phyloP scores from a whole-genome alignment of 2,888 invertebrate species.

The Rapana venosa region DNA sequence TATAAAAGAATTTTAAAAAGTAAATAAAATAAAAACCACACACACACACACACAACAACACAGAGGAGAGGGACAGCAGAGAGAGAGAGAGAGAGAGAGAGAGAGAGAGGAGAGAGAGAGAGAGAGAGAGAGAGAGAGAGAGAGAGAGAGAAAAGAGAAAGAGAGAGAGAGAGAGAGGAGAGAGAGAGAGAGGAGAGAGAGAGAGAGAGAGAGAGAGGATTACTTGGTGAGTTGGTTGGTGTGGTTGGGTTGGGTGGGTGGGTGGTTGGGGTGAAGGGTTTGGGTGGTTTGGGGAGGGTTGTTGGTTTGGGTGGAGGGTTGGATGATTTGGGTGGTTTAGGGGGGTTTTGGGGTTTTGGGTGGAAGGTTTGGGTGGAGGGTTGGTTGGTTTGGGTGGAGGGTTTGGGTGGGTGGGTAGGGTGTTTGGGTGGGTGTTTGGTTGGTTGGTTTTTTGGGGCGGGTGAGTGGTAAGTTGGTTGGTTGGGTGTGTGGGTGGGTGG shows the following conservation, averaged over 20 bases:
- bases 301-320: background rate
- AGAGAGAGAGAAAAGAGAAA: background rate
- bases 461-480: too few relatives aligned
- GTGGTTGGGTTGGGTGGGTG: too few relatives aligned
- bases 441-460: too few relatives aligned
- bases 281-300: too few relatives aligned
- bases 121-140: background rate
- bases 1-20: background rate
- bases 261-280: too few relatives aligned
- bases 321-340: background rate
- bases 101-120: background rate
- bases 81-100: too few relatives aligned
- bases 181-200: background rate
- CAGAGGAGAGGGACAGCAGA: background rate
- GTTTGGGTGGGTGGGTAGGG: too few relatives aligned
- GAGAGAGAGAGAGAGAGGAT: too few relatives aligned
- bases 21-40: background rate
- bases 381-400: background rate
- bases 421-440: background rate
- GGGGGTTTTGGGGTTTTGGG: background rate
- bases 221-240: too few relatives aligned
- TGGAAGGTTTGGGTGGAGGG: too few relatives aligned
- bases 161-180: background rate
- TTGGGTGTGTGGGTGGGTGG: too few relatives aligned
- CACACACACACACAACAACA: background rate